Conservation (phyloP, 2,888 invertebrate species). For the Craniophora ligustri region DNA sequence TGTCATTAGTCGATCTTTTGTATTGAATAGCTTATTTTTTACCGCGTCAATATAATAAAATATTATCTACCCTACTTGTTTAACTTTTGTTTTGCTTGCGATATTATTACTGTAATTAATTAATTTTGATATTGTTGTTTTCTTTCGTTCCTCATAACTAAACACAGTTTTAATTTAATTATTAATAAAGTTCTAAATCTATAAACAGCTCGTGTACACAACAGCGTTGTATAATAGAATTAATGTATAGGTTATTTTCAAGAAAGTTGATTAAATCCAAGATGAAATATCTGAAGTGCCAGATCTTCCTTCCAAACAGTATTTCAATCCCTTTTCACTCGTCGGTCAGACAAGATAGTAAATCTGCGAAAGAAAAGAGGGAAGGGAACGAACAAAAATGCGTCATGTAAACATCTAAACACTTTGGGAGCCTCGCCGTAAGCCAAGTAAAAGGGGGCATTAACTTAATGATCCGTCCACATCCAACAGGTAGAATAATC, state of each 20-base stretch:
- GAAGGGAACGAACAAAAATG: conserved; percentile 47
- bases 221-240: too few relatives aligned
- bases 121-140: not conserved
- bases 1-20: too few relatives aligned
- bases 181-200: not conserved
- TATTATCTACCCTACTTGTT: conserved; percentile 18
- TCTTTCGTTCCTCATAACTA: not conserved
- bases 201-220: not conserved
- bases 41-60: too few relatives aligned
- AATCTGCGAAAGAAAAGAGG: conserved; percentile 43
- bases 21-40: too few relatives aligned
- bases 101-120: not conserved
- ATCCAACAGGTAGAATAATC: conserved; percentile 65
- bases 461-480: conserved; percentile 58
- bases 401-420: conserved; percentile 55
- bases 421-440: conserved; percentile 37
- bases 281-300: conserved; percentile 27
- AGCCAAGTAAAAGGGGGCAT: conserved; percentile 55
- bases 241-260: not conserved
- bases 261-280: conserved; percentile 10
- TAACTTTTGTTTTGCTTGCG: conserved; percentile 28
- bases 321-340: conserved; percentile 39
- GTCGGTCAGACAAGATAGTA: conserved; percentile 48
- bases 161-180: not conserved
- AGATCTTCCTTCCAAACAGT: conserved; percentile 22